Evolutionary conservation across 2,113 vertebrate genomes (phyloP), one percentile per base, ranked within the genome.

Genomic region (Leptosomus discolor): DNA sequence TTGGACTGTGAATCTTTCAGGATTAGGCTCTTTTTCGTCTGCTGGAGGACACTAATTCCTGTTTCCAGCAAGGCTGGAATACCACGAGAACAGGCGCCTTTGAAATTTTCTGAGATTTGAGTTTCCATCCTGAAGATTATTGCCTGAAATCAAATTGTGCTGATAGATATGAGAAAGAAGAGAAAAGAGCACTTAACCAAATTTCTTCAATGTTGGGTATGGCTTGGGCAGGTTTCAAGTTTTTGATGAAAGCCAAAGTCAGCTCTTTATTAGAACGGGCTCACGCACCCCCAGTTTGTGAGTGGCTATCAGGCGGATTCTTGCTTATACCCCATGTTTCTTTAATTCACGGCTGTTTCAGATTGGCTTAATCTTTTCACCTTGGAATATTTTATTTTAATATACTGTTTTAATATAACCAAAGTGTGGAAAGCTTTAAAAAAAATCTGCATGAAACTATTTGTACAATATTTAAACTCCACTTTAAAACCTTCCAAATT

Each of bases 161-260:
- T 90, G 78, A 74, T 53, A 67, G 85, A 84, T 8, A 10, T 1
- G 21, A 60, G 65, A 41, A 43, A 43, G n/a, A 34, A 54, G 23
- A 87, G 43, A 65, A 54, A 37, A 54, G 43, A 67, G 82, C 19
- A 16, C 41, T 69, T 73, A 34, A 19, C n/a, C 21, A 13, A 18
- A 19, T 16, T 36, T 34, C 46, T 43, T 26, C 37, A 6, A 0
- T 19, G 22, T 2, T 61, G 41, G 74, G 39, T 41, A 54, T 1
- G 4, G 3, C 36, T 15, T 53, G 73, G 53, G 53, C 0, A 0
- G 27, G 27, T 37, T 70, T 82, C 60, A 32, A 20, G 53, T 18
- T 18, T 65, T 24, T 39, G 32, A 23, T 63, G 85, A 46, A 61
- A 88, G 67, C 50, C 53, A 0, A 14, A 48, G 41, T 29, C 26